These are phyloP conservation scores for Drosophila nebulosa DNA, from an alignment of 1,140 invertebrate genomes.

Conservation along the genomic window DNA sequence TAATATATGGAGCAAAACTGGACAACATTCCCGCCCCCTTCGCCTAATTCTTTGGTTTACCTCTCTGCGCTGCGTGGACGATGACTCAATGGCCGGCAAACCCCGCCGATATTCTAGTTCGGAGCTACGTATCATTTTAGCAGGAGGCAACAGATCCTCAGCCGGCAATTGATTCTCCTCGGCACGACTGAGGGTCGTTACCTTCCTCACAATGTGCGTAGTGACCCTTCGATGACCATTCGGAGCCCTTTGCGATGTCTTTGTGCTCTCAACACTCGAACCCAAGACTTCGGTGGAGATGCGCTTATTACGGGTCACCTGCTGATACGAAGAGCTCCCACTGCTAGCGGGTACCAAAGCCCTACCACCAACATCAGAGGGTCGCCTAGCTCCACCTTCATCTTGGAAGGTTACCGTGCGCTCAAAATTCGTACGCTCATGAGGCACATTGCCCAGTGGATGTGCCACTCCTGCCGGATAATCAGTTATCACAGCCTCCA, in stretches of 20 bases:
- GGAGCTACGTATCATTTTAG: slow-evolving; percentile 75
- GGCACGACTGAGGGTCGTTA: slow-evolving; percentile 93
- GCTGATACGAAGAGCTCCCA: slow-evolving; percentile 81
- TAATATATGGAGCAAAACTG: slow-evolving; percentile 31
- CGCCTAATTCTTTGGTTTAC: slow-evolving; percentile 31
- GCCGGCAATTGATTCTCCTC: slow-evolving; percentile 90
- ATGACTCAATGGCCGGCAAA: slow-evolving; percentile 80
- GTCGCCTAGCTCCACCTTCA: slow-evolving; percentile 31
- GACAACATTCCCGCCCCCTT: background rate
- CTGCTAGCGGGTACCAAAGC: slow-evolving; percentile 46
- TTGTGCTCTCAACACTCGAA: slow-evolving; percentile 90
- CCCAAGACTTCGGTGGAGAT: slow-evolving; percentile 92
- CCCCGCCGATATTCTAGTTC: slow-evolving; percentile 82
- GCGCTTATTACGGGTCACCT: slow-evolving; percentile 90
- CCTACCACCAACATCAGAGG: slow-evolving; percentile 48
- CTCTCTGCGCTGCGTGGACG: slow-evolving; percentile 64
- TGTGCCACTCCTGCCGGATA: slow-evolving; percentile 64
- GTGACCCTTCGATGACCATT: slow-evolving; percentile 90
- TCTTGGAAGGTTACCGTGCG: slow-evolving; percentile 68
- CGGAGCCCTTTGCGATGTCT: slow-evolving; percentile 88
- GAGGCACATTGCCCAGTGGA: slow-evolving; percentile 50
- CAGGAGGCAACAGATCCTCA: slow-evolving; percentile 84
- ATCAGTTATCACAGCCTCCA: slow-evolving; percentile 78
- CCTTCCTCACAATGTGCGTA: slow-evolving; percentile 93
- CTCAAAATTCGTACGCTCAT: slow-evolving; percentile 62